Evolutionary conservation across 2,113 vertebrate species (phyloP).

Genomic region (Tragelaphus buxtoni): DNA sequence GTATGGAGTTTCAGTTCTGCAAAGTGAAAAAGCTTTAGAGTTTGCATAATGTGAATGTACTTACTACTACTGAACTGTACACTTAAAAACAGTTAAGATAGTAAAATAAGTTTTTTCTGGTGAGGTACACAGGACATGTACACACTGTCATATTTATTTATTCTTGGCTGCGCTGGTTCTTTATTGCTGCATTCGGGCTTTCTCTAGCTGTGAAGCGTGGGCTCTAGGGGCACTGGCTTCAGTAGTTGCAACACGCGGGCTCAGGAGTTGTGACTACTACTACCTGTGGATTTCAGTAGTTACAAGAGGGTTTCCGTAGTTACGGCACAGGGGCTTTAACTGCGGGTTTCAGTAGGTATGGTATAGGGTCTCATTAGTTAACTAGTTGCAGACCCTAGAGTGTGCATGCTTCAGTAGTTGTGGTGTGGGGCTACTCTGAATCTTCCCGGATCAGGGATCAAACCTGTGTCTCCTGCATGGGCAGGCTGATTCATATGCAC

Average conservation of each 20-base stretch:
- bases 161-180: not conserved
- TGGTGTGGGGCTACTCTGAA: not conserved
- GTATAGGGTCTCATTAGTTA: not conserved
- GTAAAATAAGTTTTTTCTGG: not conserved
- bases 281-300: not conserved
- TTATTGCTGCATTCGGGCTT: not conserved
- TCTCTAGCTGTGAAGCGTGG: accelerated
- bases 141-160: not conserved
- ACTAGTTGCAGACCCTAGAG: not conserved
- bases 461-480: not conserved
- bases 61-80: not conserved
- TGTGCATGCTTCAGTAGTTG: not conserved
- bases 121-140: not conserved
- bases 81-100: not conserved
- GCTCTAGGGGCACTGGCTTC: not conserved
- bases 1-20: not conserved
- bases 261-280: not conserved
- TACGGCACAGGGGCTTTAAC: not conserved
- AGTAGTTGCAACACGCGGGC: accelerated
- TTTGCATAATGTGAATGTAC: not conserved
- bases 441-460: not conserved
- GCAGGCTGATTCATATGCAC: not conserved
- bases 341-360: not conserved
- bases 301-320: not conserved
- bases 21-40: not conserved